phyloP scores from a whole-genome alignment of 2,888 invertebrate genomes.

The Pomacea canaliculata region DNA sequence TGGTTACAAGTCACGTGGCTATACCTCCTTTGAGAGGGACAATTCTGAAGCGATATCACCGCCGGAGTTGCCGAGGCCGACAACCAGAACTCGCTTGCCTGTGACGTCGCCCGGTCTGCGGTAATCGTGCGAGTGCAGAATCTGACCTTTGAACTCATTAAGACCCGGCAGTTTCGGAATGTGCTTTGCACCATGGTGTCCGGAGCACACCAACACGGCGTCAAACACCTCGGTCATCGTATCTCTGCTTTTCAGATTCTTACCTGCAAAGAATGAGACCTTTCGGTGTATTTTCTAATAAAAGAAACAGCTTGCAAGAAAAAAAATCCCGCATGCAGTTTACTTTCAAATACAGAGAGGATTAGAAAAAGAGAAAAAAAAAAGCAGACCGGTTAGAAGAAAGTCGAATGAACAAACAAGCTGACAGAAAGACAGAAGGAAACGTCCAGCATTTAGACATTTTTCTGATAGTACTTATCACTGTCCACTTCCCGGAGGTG shows the following conservation, averaged over 20 bases:
- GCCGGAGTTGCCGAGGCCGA: conserved; percentile 72
- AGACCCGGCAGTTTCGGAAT: conserved; percentile 44
- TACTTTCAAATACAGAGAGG: too few species aligned
- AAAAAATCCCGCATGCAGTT: too few species aligned
- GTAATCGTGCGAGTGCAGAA: conserved; percentile 58
- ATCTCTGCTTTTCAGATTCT: too few species aligned
- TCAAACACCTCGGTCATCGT: conserved; percentile 42
- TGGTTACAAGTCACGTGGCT: too few species aligned
- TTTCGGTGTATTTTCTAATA: too few species aligned
- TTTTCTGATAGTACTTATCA: neutral
- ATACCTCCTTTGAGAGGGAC: conserved; percentile 30
- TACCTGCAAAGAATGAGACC: too few species aligned
- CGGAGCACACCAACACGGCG: conserved; percentile 57
- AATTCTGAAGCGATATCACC: conserved; percentile 71
- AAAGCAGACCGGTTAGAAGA: too few species aligned
- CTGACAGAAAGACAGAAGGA: too few species aligned
- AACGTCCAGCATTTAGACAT: too few species aligned
- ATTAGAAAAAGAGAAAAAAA: too few species aligned
- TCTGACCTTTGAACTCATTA: conserved; percentile 47
- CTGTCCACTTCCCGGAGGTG: neutral
- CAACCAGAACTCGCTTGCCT: conserved; percentile 68
- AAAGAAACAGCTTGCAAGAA: too few species aligned
- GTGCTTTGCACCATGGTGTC: conserved; percentile 50
- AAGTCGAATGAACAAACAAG: too few species aligned
- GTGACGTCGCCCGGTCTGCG: conserved; percentile 50